Conservation (phyloP, 2,888 invertebrate genomes). For the Apantesis nais region DNA sequence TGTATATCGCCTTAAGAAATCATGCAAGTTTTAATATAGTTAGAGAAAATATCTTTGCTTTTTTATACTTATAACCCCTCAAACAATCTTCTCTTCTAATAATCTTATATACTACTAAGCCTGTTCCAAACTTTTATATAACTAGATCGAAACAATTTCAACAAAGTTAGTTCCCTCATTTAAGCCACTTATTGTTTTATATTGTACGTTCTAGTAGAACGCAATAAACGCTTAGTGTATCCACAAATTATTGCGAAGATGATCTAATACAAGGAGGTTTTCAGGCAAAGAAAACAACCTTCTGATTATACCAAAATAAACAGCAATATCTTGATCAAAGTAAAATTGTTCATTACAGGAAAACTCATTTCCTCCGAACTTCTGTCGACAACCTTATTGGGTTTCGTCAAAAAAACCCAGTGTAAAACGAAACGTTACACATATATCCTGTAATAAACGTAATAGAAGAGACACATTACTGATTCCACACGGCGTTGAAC, state of each 20-base stretch:
- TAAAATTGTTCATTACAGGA: constrained; percentile 59
- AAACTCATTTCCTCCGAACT: constrained; percentile 60
- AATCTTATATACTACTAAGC: not conserved
- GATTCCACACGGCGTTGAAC: constrained; percentile 54
- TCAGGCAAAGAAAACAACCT: constrained; percentile 35
- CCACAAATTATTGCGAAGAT: constrained; percentile 30
- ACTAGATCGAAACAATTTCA: constrained; percentile 8
- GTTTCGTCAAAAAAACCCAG: constrained; percentile 41
- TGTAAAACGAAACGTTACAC: constrained; percentile 29
- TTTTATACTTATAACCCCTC: no score
- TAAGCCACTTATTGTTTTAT: constrained; percentile 32
- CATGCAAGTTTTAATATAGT: not conserved
- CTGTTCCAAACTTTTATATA: constrained; percentile 8
- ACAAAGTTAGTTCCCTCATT: constrained; percentile 32
- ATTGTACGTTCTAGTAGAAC: constrained; percentile 10
- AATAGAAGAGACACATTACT: constrained; percentile 57
- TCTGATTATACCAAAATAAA: constrained; percentile 62
- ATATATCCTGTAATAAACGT: constrained; percentile 23
- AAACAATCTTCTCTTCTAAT: not conserved
- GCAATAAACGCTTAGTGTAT: constrained; percentile 24
- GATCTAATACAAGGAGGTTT: constrained; percentile 26
- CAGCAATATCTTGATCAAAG: constrained; percentile 60
- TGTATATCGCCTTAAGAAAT: not conserved
- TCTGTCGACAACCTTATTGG: constrained; percentile 38
- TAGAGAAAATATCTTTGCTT: not conserved